phyloP scores from a whole-genome alignment of 2,797 vertebrate genomes.

The Petrocephalus sullivani region DNA sequence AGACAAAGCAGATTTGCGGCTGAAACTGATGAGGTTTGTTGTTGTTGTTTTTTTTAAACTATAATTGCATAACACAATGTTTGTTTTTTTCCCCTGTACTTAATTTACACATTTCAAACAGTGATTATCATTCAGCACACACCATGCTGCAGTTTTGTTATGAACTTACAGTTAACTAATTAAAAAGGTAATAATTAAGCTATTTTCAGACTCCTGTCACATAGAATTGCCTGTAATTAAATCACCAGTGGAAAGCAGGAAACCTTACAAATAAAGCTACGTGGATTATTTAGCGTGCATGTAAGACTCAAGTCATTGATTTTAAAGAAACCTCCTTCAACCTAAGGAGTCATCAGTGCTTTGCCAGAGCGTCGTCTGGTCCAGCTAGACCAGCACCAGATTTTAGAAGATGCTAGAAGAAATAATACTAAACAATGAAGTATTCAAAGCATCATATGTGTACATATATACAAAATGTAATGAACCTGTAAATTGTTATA shows the following conservation, averaged over 20 bases:
- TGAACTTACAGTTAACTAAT: neutral
- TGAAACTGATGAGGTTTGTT: neutral
- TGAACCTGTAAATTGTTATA: neutral
- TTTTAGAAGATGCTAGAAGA: neutral
- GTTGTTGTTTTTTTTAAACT: neutral
- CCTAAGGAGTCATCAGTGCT: neutral
- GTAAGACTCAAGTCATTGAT: neutral
- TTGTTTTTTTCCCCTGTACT: neutral
- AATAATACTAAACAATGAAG: neutral
- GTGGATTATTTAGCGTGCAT: neutral
- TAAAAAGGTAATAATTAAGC: constrained; percentile 10
- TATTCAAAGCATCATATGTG: neutral
- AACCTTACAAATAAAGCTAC: neutral
- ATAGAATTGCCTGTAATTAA: constrained; percentile 1
- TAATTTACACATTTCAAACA: neutral
- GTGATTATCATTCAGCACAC: neutral
- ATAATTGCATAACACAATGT: neutral
- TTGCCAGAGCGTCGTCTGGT: neutral
- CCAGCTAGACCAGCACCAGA: neutral
- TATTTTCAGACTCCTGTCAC: neutral
- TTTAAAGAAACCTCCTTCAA: neutral
- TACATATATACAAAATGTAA: neutral
- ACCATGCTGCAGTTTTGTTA: neutral
- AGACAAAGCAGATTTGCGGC: neutral
- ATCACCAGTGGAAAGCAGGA: neutral